Evolutionary conservation across 2,113 vertebrate genomes (phyloP), one percentile per base, ranked within the genome.

Genomic region (Choloepus hoffmanni): DNA sequence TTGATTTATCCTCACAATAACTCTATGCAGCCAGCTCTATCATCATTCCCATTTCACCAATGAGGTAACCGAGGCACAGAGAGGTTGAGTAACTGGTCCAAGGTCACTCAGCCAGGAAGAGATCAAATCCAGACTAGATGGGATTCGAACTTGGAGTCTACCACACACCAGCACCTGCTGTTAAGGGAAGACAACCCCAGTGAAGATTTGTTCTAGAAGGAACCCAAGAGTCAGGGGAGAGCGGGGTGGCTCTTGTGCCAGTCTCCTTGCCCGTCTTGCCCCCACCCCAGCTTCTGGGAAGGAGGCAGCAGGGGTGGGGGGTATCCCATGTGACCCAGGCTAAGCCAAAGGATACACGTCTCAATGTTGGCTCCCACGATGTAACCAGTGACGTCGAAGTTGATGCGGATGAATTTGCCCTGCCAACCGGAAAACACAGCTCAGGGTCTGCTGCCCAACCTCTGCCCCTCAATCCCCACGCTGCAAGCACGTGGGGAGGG

Each of bases 361-460:
- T 99, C 99, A 0, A 99, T 99, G 97, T 99, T 99, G 76, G 99
- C 99, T 93, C 99, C 99, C 0, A 99, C 99, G 23, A 99, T 99
- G 97, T 99, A 99, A 63, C 99, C 99, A 0, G 99, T 99, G 72
- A 99, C 99, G 2, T 99, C 99, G 0, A 99, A 99, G 98, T 99
- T 99, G 98, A 99, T 99, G 82, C 99, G 99, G 97, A 99, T 99
- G 97, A 99, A 99, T 95, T 99, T 99, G 83, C 99, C 99, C 99
- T 99, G 98, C 40, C 76, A 67, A 97, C 3, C 70, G 96, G 96
- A 96, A 97, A 90, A 88, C 90, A 77, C 24, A 21, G 76, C 11
- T 95, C 63, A 43, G 0, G 1, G 36, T 19, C 16, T 9, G 45
- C 14, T 12, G n/a, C 82, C 77, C 33, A n/a, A 33, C 26, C 63